These are phyloP conservation scores for Megalops cyprinoides DNA, from an alignment of 2,797 vertebrate genomes.

Conservation along the genomic window DNA sequence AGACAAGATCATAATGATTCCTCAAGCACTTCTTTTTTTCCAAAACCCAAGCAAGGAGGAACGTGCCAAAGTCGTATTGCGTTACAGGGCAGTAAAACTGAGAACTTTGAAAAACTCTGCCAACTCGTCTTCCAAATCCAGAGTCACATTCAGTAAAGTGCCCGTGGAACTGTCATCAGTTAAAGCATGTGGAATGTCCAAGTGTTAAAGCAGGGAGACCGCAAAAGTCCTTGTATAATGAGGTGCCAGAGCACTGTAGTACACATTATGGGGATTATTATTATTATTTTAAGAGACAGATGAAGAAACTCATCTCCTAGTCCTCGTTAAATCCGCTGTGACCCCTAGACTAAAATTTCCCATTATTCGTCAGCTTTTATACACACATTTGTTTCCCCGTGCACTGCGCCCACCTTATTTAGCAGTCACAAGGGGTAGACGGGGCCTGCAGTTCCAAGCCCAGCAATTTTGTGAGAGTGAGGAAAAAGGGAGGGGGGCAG, in stretches of 20 bases:
- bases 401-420: neutral
- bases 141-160: neutral
- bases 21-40: neutral
- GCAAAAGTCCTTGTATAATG: neutral
- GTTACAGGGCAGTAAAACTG: neutral
- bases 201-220: slow-evolving; percentile 1
- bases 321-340: neutral
- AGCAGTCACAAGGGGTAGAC: slow-evolving; percentile 7
- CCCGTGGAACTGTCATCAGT: slow-evolving; percentile 10
- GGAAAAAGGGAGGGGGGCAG: neutral
- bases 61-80: slow-evolving; percentile 4
- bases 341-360: slow-evolving; percentile 14
- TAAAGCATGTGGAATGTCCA: neutral
- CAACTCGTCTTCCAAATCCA: neutral
- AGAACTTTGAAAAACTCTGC: neutral
- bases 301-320: slow-evolving; percentile 23
- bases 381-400: neutral
- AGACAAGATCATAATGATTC: neutral
- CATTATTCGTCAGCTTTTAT: slow-evolving; percentile 7
- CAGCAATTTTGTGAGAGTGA: slow-evolving; percentile 14
- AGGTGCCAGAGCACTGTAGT: neutral
- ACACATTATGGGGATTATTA: neutral
- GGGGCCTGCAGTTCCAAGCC: slow-evolving; percentile 1
- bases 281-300: neutral
- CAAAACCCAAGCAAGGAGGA: neutral